Conservation (phyloP, 53 echinoderm and acorn worm genomes). For the Apostichopus leukothele region DNA sequence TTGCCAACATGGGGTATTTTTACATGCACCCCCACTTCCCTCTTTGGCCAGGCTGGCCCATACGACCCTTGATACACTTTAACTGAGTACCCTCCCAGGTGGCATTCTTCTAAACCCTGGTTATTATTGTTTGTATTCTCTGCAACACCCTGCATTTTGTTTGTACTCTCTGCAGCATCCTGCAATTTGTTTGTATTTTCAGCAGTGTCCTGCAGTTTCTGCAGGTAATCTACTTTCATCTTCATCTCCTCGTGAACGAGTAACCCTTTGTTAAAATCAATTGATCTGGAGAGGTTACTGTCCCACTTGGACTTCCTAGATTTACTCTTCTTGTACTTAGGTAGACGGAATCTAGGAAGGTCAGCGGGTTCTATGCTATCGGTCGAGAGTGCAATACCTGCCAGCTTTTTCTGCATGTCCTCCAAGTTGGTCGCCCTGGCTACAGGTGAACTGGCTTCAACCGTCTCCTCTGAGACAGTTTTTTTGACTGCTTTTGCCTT, state of each 20-base stretch:
- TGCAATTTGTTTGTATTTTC: neutral
- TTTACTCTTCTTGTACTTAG: conserved; percentile 49
- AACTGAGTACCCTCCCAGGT: conserved; percentile 27
- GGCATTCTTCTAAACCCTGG: neutral
- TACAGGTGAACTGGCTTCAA: conserved; percentile 31
- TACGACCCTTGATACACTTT: neutral
- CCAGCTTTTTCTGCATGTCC: conserved; percentile 85
- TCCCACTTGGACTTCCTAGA: conserved; percentile 46
- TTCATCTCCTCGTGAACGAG: conserved; percentile 59
- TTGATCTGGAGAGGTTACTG: conserved; percentile 42
- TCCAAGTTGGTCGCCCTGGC: conserved; percentile 74
- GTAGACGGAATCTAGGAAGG: conserved; percentile 9
- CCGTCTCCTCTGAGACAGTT: conserved; percentile 45
- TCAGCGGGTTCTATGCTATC: conserved; percentile 37
- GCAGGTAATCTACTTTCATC: conserved; percentile 50
- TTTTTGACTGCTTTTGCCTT: conserved; percentile 47
- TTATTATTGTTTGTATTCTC: neutral
- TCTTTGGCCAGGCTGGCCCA: conserved; percentile 42
- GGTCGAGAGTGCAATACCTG: conserved; percentile 72
- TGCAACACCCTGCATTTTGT: too few relatives aligned
- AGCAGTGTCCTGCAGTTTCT: neutral
- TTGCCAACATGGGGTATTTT: conserved; percentile 30
- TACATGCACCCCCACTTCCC: conserved; percentile 12
- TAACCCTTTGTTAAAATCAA: conserved; percentile 53
- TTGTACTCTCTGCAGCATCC: too few relatives aligned